These are phyloP conservation scores for Netelia melanura DNA, from an alignment of 2,888 invertebrate genomes.

Conservation along the genomic window DNA sequence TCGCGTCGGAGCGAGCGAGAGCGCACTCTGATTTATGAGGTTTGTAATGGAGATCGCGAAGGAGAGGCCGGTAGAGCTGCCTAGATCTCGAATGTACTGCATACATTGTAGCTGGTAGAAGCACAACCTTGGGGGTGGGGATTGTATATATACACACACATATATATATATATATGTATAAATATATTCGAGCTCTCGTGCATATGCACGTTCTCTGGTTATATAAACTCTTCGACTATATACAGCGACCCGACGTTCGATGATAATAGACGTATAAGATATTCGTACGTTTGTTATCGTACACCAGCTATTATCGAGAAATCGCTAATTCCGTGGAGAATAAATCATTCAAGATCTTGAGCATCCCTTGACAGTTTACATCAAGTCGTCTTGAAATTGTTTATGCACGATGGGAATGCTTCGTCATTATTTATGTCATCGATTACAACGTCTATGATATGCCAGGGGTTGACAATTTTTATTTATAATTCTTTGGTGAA, in stretches of 20 bases:
- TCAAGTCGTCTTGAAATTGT: constrained; percentile 25
- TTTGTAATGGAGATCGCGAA: constrained; percentile 71
- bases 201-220: constrained; percentile 17
- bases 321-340: constrained; percentile 39
- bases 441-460: not conserved
- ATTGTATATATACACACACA: too few species aligned
- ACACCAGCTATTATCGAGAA: constrained; percentile 43
- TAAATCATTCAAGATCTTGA: constrained; percentile 37
- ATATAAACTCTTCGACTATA: constrained; percentile 33
- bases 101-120: constrained; percentile 17
- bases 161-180: not conserved
- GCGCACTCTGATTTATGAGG: constrained; percentile 74
- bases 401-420: not conserved
- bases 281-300: constrained; percentile 8
- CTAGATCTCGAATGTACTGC: constrained; percentile 47
- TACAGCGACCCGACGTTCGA: constrained; percentile 1
- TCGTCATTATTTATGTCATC: constrained; percentile 1
- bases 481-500: too few species aligned
- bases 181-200: constrained; percentile 26
- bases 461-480: not conserved
- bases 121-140: constrained; percentile 17
- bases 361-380: constrained; percentile 7
- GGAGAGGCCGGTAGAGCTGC: constrained; percentile 53
- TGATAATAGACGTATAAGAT: not conserved
- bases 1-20: constrained; percentile 57